A percentile compares a stretch with the other conserved stretches of the same genome.
Conservation (phyloP, 2,797 vertebrate species). For the Gallinago solitaria region DNA sequence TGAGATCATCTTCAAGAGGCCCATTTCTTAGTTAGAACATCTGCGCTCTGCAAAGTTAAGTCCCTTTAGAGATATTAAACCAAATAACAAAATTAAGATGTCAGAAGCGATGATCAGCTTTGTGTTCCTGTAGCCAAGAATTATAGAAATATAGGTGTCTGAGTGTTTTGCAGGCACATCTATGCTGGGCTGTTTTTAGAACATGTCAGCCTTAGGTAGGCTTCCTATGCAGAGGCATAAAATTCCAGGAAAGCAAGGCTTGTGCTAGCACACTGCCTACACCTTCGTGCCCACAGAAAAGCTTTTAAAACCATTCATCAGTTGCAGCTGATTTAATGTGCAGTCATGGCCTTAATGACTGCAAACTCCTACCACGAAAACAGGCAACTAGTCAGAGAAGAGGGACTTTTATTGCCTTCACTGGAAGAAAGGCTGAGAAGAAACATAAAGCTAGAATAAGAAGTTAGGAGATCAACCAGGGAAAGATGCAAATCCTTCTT, state of each 20-base stretch:
- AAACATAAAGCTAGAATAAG: neutral
- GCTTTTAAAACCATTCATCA: neutral
- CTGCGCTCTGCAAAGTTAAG: neutral
- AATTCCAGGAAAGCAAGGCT: neutral
- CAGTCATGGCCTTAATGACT: neutral
- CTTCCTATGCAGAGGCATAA: neutral
- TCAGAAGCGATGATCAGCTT: neutral
- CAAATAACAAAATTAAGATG: constrained; percentile 8
- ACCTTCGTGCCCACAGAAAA: neutral
- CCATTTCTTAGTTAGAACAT: neutral
- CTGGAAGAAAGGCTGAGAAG: neutral
- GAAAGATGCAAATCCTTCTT: neutral
- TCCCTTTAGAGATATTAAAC: neutral
- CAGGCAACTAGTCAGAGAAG: neutral
- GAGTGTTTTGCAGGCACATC: neutral
- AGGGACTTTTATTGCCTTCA: neutral
- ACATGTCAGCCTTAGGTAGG: neutral
- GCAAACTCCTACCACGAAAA: neutral
- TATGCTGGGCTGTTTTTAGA: neutral
- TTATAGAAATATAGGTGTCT: neutral
- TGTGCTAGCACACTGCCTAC: neutral
- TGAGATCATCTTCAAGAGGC: neutral
- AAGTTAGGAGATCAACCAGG: neutral
- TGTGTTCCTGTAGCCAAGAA: neutral
- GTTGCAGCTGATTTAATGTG: neutral